phyloP scores from a whole-genome alignment of 1,140 invertebrate species.

The Pachyrhynchus sulphureomaculatus region DNA sequence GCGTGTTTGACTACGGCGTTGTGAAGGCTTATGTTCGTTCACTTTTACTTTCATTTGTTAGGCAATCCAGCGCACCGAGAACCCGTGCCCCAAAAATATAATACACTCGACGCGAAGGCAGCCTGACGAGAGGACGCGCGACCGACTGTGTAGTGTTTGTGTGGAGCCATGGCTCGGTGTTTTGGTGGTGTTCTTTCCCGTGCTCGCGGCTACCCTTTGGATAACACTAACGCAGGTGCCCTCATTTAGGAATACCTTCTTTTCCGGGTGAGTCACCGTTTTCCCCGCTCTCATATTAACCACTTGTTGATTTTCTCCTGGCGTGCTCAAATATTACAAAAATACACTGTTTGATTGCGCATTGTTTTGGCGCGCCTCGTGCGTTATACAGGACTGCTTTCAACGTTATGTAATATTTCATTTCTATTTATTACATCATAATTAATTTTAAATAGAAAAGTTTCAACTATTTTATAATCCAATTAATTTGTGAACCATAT shows the following conservation, averaged over 20 bases:
- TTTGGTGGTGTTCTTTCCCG: conserved; percentile 36
- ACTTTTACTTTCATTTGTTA: conserved; percentile 53
- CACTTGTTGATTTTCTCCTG: conserved; percentile 36
- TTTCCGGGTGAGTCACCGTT: conserved; percentile 33
- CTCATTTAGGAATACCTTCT: conserved; percentile 22
- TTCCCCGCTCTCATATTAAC: conserved; percentile 14
- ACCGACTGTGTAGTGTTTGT: conserved; percentile 33
- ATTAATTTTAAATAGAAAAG: conserved; percentile 24
- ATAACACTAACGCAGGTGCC: conserved; percentile 26
- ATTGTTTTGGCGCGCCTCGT: conserved; percentile 43
- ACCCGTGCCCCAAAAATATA: conserved; percentile 50
- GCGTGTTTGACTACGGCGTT: conserved; percentile 29
- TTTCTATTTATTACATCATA: conserved; percentile 43
- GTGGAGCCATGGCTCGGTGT: conserved; percentile 46
- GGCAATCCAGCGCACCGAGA: conserved; percentile 44
- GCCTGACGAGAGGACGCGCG: conserved; percentile 22
- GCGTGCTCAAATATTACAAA: conserved; percentile 3
- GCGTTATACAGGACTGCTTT: conserved; percentile 36
- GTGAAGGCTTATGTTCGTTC: conserved; percentile 47
- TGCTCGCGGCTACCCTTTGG: conserved; percentile 42
- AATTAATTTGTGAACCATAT: conserved; percentile 10
- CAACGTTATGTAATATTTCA: conserved; percentile 39
- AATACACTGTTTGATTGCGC: conserved; percentile 29
- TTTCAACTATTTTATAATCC: conserved; percentile 13
- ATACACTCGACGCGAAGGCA: conserved; percentile 44